Evolutionary conservation across 1,140 invertebrate genomes (phyloP), one percentile per base, ranked within the genome.

Genomic region (Papilio polyxenes): DNA sequence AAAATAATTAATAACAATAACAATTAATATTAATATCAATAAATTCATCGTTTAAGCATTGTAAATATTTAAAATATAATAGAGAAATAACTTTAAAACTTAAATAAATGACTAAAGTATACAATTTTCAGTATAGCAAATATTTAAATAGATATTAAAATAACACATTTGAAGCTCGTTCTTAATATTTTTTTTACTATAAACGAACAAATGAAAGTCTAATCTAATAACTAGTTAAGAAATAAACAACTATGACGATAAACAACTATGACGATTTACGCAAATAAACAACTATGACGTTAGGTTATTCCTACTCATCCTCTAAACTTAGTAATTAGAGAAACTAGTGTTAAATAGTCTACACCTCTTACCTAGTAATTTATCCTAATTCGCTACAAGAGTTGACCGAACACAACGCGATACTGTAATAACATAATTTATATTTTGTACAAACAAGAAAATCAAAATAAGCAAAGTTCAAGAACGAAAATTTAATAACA

Each of bases 51-150:
- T 90, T 89, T 92, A 93, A 92, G 93, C 91, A 92, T 87, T 94
- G 91, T 94, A 93, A 92, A 93, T 92, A 94, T 94, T 89, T 90
- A 90, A 93, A 92, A 91, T 93, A 92, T 92, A 92, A 91, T 90
- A 90, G 86, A 89, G 89, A 93, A 92, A 90, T 90, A 91, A 93
- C 91, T 89, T 92, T 92, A 59, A 89, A 92, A 92, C 87, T 84
- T 88, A 93, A 92, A 90, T n/a, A 87, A 88, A 86, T 81, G 88
- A 85, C 86, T 91, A 88, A 86, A 81, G 84, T 83, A 84, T 90
- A 89, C 83, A 87, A 88, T 90, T 90, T 80, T 86, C 89, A 92
- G 89, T 90, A 92, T 90, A 92, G 91, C 91, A 88, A 92, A 92
- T 91, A 91, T 90, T 89, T 84, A 90, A 91, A 91, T 90, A 92